Evolutionary conservation across 2,888 invertebrate species (phyloP), one percentile per base, ranked within the genome.

Genomic region (Mythimna impura): DNA sequence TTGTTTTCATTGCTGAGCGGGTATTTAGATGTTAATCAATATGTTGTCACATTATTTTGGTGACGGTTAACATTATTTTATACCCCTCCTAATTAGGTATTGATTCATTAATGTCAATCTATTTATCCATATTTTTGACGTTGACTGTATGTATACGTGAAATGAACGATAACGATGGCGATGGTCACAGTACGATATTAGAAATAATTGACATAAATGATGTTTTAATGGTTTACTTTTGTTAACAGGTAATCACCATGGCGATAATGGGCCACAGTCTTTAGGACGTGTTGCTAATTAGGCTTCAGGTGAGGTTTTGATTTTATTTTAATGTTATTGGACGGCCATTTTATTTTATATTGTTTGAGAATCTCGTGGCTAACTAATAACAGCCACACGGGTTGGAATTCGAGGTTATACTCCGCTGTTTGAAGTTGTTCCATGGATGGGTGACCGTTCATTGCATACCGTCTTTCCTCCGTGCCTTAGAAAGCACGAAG

Each of bases 161-260:
- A 74, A 52, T 80, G 36, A 73, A 74, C 64, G 34, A 36, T 36
- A 74, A 47, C 57, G 25, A 40, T 62, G 60, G 47, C 57, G 25
- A 40, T 62, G 60, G 47, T 47, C 57, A 43, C 43, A 12, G 30
- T 50, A 52, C 8, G 12, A 61, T 50, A 47, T 17, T 74, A 43
- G 36, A 47, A 25, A 73, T 83, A 66, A 78, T 70, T 65, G 58
- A 61, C 70, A 65, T 43, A 72, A 74, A 79, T 71, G n/a, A 47
- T 68, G 57, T 69, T 68, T 60, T 84, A 77, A 82, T 85, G 66
- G 65, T 78, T 84, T 75, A 65, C 61, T 82, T 86, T 89, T 89
- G 87, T 91, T 89, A 68, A 82, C 91, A 93, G 94, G 90, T 92
- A 88, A 81, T 84, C 83, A 86, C 78, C 76, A 91, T 92, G 90